Percentiles rank a stretch among this genome's conserved stretches.
Evolutionary conservation across 2,113 vertebrate genomes (phyloP).

Genomic region (Pseudopipra pipra): DNA sequence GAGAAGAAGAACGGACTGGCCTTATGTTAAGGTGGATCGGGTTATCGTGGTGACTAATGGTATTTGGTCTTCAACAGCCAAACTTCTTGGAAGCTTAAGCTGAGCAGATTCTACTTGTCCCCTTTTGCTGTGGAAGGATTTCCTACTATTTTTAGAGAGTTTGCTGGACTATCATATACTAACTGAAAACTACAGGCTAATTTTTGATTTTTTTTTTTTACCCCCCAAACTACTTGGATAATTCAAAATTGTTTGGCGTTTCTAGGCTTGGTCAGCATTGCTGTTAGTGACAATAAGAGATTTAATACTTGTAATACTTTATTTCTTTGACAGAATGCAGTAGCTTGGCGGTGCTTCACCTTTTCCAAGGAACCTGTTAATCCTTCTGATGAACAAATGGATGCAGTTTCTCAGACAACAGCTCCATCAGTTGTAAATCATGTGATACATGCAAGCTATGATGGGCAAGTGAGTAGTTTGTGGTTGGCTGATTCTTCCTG

Average conservation of each 20-base stretch:
- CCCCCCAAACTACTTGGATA: rapidly evolving
- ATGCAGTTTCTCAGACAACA: constrained; percentile 66
- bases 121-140: background rate
- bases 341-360: constrained; percentile 90
- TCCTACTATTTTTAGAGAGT: background rate
- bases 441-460: constrained; percentile 85
- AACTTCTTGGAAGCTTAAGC: background rate
- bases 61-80: background rate
- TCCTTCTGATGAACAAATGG: constrained; percentile 56
- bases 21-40: background rate
- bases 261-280: background rate
- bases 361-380: constrained; percentile 85
- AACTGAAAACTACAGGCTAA: background rate
- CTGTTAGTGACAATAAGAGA: background rate
- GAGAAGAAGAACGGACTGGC: background rate
- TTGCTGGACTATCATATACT: background rate
- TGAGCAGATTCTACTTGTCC: background rate
- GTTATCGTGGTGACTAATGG: background rate
- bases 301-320: background rate
- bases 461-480: constrained; percentile 80
- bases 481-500: background rate
- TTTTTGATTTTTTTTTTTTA: background rate
- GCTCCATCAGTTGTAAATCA: constrained; percentile 88
- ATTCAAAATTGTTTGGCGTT: background rate
- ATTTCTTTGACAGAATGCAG: constrained; percentile 79